Conservation (phyloP, 2,888 invertebrate species). For the Cephus sareptanus region DNA sequence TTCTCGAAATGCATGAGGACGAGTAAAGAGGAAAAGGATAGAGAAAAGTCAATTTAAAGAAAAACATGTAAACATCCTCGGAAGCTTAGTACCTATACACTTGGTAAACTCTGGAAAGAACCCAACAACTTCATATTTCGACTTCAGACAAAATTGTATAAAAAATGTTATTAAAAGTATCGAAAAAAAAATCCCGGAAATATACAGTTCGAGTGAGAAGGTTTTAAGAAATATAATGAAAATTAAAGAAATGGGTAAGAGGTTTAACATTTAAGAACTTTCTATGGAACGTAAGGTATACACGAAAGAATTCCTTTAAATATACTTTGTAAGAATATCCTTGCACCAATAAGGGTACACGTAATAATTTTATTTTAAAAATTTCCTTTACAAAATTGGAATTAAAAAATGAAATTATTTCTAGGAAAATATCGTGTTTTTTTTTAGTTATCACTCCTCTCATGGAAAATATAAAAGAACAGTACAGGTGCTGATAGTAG, state of each 20-base stretch:
- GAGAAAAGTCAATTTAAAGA: neutral
- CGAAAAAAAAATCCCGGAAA: neutral
- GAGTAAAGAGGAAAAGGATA: neutral
- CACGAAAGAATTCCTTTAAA: too few species aligned
- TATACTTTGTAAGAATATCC: too few species aligned
- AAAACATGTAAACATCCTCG: neutral
- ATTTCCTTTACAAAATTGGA: too few species aligned
- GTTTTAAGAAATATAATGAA: neutral
- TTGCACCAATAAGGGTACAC: too few species aligned
- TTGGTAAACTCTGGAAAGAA: neutral
- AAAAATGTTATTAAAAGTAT: neutral
- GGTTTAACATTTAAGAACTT: neutral
- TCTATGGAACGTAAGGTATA: neutral
- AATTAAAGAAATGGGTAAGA: neutral
- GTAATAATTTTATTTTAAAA: too few species aligned
- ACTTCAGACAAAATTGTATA: neutral
- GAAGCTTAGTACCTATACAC: neutral
- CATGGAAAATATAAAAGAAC: neutral
- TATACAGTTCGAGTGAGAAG: neutral
- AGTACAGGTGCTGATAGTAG: neutral
- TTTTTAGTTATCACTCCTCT: too few species aligned
- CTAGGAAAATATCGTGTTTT: too few species aligned
- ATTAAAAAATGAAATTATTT: too few species aligned
- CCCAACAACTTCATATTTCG: neutral
- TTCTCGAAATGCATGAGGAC: neutral